Percentiles rank a stretch among this genome's conserved stretches.
These are phyloP conservation scores for Agrotis clavis DNA, from an alignment of 2,888 invertebrate species.

Conservation along the genomic window DNA sequence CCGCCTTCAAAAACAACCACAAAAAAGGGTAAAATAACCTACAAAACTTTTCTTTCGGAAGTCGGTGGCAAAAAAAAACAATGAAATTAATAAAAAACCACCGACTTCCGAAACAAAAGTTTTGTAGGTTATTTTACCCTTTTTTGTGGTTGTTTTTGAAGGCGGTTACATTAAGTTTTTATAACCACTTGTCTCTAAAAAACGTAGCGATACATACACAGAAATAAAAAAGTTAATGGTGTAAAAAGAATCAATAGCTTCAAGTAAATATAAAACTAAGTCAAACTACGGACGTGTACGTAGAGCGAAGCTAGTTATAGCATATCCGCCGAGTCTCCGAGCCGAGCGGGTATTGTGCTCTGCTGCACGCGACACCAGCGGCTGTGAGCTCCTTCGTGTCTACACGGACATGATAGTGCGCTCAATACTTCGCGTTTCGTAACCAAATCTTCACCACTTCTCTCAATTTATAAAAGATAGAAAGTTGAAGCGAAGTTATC, in stretches of 20 bases:
- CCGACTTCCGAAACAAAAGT: too few species aligned
- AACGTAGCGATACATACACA: slow-evolving; percentile 11
- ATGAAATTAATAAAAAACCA: too few species aligned
- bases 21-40: too few species aligned
- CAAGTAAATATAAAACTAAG: slow-evolving; percentile 21
- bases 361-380: neutral
- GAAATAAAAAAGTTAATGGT: slow-evolving; percentile 5
- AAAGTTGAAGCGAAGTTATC: neutral
- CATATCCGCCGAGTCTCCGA: slow-evolving; percentile 28
- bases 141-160: too few species aligned
- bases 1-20: too few species aligned
- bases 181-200: slow-evolving; percentile 28
- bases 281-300: slow-evolving; percentile 57
- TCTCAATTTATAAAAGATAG: neutral
- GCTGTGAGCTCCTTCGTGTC: slow-evolving; percentile 7
- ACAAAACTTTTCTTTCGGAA: too few species aligned
- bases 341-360: slow-evolving; percentile 2
- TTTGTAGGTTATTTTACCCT: too few species aligned
- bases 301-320: slow-evolving; percentile 52
- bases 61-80: too few species aligned
- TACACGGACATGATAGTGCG: neutral
- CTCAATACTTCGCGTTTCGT: neutral
- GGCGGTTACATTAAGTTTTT: too few species aligned
- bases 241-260: slow-evolving; percentile 31
- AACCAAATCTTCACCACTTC: neutral